Conservation (phyloP, 2,888 invertebrate genomes). For the Steromphala cineraria region DNA sequence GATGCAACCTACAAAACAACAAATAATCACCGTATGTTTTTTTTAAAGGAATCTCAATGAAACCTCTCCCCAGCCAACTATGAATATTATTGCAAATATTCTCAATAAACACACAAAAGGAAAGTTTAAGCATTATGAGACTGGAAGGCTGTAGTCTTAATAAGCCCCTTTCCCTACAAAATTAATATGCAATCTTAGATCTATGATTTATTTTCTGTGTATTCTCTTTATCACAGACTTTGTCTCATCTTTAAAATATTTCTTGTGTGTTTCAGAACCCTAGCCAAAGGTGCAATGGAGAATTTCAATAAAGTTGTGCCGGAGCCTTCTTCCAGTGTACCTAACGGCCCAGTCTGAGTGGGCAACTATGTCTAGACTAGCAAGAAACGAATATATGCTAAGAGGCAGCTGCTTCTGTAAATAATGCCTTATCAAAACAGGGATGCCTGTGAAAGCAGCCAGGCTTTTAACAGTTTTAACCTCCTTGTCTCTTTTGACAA, state of each 20-base stretch:
- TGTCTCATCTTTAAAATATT: not conserved
- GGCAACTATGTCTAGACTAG: not conserved
- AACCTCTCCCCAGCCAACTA: no score
- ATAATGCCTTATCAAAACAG: conserved; percentile 8
- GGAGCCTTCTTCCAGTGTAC: conserved; percentile 36
- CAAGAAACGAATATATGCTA: not conserved
- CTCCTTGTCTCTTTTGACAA: not conserved
- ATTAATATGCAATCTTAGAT: no score
- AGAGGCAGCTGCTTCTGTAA: conserved; percentile 1
- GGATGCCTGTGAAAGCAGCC: conserved; percentile 2
- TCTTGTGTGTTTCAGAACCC: conserved; percentile 49
- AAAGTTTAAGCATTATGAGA: no score
- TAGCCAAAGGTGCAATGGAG: conserved; percentile 63
- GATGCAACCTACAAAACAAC: no score
- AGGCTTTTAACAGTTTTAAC: conserved; percentile 8
- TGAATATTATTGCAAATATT: no score
- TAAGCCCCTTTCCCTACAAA: no score
- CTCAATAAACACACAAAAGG: no score
- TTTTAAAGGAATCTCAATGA: no score
- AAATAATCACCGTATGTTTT: no score
- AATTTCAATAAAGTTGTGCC: conserved; percentile 41
- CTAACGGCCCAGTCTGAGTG: conserved; percentile 63
- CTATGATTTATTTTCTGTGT: no score
- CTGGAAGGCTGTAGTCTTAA: no score
- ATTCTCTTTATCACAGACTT: no score